Conservation (phyloP, 1,140 invertebrate genomes). For the Nephotettix cincticeps region DNA sequence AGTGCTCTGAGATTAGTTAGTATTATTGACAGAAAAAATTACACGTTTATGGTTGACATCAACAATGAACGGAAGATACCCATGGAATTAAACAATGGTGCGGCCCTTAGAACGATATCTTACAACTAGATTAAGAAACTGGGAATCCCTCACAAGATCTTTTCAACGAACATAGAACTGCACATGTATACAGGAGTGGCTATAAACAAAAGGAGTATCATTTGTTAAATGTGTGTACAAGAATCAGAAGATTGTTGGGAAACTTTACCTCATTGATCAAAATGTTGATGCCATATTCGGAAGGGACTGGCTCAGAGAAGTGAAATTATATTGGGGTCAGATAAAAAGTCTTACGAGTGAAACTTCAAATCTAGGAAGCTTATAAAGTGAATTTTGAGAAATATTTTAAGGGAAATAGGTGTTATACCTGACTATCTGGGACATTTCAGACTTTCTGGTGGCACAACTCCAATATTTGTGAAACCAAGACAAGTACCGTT, state of each 20-base stretch:
- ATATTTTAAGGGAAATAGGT: not conserved
- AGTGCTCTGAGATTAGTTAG: no score
- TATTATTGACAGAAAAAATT: not conserved
- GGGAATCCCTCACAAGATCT: not conserved
- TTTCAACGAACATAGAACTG: not conserved
- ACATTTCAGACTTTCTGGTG: not conserved
- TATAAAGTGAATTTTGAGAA: not conserved
- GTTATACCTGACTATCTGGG: not conserved
- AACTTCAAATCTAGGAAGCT: not conserved
- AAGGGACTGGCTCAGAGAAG: not conserved
- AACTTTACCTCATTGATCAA: conserved; percentile 14
- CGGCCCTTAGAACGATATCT: not conserved
- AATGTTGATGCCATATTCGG: not conserved
- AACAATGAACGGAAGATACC: not conserved
- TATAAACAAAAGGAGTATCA: not conserved
- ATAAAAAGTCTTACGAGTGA: not conserved
- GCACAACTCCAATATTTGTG: not conserved
- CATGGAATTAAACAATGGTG: not conserved
- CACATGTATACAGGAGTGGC: not conserved
- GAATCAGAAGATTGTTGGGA: conserved; percentile 9
- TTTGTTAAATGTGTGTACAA: conserved; percentile 6
- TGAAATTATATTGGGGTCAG: not conserved
- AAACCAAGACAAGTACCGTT: not conserved
- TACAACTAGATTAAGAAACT: not conserved
- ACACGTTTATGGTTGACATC: not conserved